Evolutionary conservation across 2,113 vertebrate species (phyloP).

Genomic region (Dermatemys mawii): DNA sequence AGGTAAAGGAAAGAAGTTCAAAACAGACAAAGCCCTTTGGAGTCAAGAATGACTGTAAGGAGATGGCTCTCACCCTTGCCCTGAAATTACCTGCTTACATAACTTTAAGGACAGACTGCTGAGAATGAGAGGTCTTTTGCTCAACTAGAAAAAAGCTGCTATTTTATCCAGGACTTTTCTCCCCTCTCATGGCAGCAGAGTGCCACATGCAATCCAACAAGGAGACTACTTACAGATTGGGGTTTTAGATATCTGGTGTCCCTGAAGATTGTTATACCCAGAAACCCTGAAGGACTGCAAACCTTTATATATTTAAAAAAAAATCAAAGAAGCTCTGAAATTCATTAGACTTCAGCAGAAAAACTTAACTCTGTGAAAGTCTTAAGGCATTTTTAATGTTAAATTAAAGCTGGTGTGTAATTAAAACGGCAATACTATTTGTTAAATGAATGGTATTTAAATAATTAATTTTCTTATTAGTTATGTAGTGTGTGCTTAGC

Average conservation of each 20-base stretch:
- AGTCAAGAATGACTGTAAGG: neutral
- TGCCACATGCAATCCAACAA: neutral
- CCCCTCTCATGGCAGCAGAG: neutral
- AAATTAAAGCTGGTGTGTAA: constrained; percentile 5
- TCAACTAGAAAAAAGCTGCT: neutral
- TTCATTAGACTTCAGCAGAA: neutral
- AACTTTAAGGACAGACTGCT: constrained; percentile 1
- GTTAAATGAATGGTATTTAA: constrained; percentile 41
- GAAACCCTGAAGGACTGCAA: neutral
- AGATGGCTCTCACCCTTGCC: neutral
- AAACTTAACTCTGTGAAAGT: constrained; percentile 21
- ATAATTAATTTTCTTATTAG: constrained; percentile 55
- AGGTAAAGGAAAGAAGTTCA: neutral
- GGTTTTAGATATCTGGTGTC: neutral
- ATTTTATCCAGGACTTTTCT: neutral
- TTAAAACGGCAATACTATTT: constrained; percentile 53
- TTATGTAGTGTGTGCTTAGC: constrained; percentile 19
- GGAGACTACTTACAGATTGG: neutral
- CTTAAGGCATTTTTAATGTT: constrained; percentile 24
- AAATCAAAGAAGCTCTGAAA: neutral
- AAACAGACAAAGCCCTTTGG: neutral
- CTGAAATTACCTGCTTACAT: neutral
- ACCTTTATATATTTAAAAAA: accelerated
- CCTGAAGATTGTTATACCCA: neutral
- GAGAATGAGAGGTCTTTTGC: neutral